These are phyloP conservation scores for Sander lucioperca DNA, from an alignment of 2,113 vertebrate genomes.

Conservation along the genomic window DNA sequence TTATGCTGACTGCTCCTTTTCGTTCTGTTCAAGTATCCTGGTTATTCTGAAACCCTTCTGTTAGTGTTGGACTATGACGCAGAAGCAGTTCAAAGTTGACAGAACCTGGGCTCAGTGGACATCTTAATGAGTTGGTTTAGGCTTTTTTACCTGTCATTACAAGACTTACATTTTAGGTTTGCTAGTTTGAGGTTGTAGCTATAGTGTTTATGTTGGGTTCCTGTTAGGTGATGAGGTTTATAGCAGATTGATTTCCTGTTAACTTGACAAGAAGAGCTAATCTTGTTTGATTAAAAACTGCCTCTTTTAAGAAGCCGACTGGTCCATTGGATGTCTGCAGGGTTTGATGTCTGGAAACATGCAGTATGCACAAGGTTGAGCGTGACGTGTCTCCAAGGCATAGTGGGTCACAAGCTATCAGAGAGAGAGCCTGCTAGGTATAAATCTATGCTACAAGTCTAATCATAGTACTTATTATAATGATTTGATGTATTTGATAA, in stretches of 20 bases:
- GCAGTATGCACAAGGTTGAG: background rate
- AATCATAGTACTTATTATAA: background rate
- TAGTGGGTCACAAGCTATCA: background rate
- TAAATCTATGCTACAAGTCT: background rate
- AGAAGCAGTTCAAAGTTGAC: background rate
- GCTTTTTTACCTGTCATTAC: conserved; percentile 8
- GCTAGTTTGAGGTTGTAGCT: background rate
- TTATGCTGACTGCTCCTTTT: conserved; percentile 64
- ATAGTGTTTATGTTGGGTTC: background rate
- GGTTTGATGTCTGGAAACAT: conserved; percentile 2
- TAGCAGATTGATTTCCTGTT: conserved; percentile 5
- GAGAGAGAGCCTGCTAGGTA: background rate
- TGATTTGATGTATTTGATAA: background rate
- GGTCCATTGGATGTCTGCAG: background rate
- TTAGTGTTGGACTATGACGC: background rate
- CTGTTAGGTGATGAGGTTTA: background rate
- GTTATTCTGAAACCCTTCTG: conserved; percentile 24
- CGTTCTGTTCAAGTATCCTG: conserved; percentile 42
- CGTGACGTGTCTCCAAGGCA: background rate
- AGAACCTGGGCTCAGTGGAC: background rate
- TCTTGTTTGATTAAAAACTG: background rate
- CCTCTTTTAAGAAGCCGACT: background rate
- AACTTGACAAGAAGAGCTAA: conserved; percentile 1
- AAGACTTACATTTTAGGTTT: background rate
- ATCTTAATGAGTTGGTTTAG: background rate